Percentiles rank a stretch among this genome's conserved stretches.
These are phyloP conservation scores for Halcyon leucocephala DNA, from an alignment of 2,797 vertebrate genomes.

Conservation along the genomic window DNA sequence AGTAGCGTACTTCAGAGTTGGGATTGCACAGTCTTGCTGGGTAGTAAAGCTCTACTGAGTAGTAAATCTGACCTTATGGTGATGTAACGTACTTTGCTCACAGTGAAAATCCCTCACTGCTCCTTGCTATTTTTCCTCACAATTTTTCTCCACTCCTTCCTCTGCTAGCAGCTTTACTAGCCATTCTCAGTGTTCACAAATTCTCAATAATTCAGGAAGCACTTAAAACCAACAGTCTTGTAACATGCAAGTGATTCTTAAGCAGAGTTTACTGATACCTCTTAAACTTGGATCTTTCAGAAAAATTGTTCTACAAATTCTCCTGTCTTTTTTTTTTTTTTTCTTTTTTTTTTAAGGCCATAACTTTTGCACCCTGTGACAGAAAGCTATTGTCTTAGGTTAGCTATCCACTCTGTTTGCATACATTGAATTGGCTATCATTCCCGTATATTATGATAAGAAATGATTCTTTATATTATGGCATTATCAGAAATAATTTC, in stretches of 20 bases:
- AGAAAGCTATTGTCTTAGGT: not conserved
- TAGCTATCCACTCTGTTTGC: not conserved
- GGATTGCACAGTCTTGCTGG: not conserved
- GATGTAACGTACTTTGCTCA: not conserved
- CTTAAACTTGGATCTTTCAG: not conserved
- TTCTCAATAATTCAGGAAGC: not conserved
- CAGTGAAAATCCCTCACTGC: not conserved
- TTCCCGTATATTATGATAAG: not conserved
- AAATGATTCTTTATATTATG: not conserved
- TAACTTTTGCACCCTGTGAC: not conserved
- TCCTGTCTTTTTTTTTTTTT: accelerated
- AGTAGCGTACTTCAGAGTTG: not conserved
- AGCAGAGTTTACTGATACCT: not conserved
- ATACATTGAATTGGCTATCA: not conserved
- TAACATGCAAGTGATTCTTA: not conserved
- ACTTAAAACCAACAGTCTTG: not conserved
- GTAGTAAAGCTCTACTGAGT: not conserved
- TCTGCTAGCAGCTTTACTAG: not conserved
- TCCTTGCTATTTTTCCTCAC: not conserved
- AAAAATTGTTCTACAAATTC: not conserved
- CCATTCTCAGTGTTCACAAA: not conserved
- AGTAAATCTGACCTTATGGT: not conserved
- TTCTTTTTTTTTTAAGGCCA: accelerated
- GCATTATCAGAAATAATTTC: not conserved
- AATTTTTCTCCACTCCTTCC: not conserved